These are phyloP conservation scores for Cyanistes caeruleus DNA, from an alignment of 2,113 vertebrate genomes.

Conservation along the genomic window DNA sequence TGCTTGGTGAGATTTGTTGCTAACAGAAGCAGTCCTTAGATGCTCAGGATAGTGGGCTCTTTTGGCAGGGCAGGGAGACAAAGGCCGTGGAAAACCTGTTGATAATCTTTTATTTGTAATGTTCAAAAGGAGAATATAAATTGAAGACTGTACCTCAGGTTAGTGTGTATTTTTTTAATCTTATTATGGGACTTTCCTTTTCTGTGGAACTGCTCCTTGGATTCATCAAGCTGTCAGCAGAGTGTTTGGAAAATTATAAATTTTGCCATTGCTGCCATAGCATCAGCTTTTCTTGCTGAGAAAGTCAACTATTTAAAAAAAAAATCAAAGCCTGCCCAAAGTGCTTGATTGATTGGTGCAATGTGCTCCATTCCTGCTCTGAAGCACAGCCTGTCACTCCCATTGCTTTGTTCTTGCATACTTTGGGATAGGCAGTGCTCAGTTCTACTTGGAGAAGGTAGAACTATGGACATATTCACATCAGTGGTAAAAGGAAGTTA, in stretches of 20 bases:
- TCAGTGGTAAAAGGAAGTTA: not conserved
- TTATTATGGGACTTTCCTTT: not conserved
- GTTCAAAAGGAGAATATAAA: not conserved
- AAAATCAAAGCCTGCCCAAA: not conserved
- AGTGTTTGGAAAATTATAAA: not conserved
- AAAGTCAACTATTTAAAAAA: not conserved
- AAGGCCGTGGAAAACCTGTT: not conserved
- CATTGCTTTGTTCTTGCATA: not conserved
- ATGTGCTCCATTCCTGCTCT: not conserved
- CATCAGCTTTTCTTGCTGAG: not conserved
- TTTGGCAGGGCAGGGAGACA: not conserved
- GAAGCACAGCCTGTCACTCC: rapidly evolving
- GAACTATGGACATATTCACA: not conserved
- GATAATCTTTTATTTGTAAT: not conserved
- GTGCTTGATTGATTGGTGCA: not conserved
- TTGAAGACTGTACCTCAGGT: not conserved
- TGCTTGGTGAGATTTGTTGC: not conserved
- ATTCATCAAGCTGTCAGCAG: not conserved
- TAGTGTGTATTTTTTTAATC: not conserved
- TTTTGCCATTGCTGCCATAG: not conserved
- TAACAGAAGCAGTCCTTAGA: not conserved
- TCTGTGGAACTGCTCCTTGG: not conserved
- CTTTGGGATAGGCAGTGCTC: not conserved
- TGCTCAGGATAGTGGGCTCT: not conserved
- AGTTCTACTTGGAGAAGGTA: too few species aligned